Conservation (phyloP, 2,797 vertebrate genomes). For the Siniperca scherzeri region DNA sequence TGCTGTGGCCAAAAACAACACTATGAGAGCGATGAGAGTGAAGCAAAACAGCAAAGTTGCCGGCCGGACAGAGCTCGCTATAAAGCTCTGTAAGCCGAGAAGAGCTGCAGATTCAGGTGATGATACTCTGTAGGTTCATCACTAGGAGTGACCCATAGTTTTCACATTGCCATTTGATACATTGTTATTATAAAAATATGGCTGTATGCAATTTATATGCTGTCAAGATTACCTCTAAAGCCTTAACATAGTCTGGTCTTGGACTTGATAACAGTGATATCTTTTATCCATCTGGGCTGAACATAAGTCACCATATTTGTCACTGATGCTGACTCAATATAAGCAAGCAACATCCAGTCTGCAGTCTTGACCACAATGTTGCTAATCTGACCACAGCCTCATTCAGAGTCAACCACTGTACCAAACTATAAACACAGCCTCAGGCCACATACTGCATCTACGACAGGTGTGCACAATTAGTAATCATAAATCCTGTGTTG, state of each 20-base stretch:
- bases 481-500: not conserved
- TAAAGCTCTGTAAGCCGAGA: not conserved
- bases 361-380: slow-evolving; percentile 33
- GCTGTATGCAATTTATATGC: not conserved
- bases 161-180: too few relatives aligned
- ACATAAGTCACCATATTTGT: slow-evolving; percentile 2
- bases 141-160: not conserved
- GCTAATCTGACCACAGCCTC: slow-evolving; percentile 43
- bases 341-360: slow-evolving; percentile 16
- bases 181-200: too few relatives aligned
- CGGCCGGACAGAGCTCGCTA: not conserved
- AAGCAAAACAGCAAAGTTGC: not conserved
- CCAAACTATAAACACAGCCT: slow-evolving; percentile 30
- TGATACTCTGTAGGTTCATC: not conserved
- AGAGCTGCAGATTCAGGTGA: not conserved
- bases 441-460: slow-evolving; percentile 11
- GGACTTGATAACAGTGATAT: not conserved
- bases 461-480: slow-evolving; percentile 5
- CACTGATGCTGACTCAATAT: slow-evolving; percentile 6
- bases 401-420: slow-evolving; percentile 41
- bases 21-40: not conserved
- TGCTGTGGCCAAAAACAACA: not conserved
- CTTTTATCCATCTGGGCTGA: slow-evolving; percentile 5
- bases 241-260: not conserved
- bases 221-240: not conserved